Evolutionary conservation across 1,140 invertebrate species (phyloP), one percentile per base, ranked within the genome.

Genomic region (Rhagoletis zephyria): DNA sequence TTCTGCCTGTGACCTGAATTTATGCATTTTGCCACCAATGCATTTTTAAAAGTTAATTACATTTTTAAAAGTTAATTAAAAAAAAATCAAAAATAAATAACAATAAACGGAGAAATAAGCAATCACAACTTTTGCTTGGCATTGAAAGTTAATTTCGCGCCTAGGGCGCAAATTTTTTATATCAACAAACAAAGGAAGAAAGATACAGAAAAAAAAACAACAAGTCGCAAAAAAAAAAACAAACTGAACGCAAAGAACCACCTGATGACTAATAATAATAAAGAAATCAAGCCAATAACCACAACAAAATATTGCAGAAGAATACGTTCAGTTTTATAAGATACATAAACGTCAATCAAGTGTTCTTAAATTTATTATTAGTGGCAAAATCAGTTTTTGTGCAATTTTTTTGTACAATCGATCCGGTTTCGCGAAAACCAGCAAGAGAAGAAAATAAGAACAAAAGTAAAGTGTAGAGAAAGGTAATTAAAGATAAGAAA

Each of bases 21-120:
- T 56, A 9, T 63, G 9, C 61, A 63, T 16, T 63, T 67, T 30
- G 30, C 64, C n/a, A 5, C 4, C 64, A 30, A 67, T 67, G 6
- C 6, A 19, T 5, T 30, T 30, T 30, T 30, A 19, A 7, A 14
- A 9, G 3, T 77, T n/a, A 4, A 0, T n/a, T n/a, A 30, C 0
- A 19, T 5, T 30, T 30, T 30, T 30, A 19, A 7, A 14, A 9
- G 3, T 77, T n/a, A 4, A 0, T n/a, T n/a, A 30, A 9, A 3
- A 74, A 30, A 81, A 19, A 59, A 81, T 74, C 10, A 77, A 77
- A 74, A 14, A 74, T 48, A 74, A 12, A 74, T 16, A 14, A 74
- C 14, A 74, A 1, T 42, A 67, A 67, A 67, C 19, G 5, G 7
- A 67, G 40, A 67, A 67, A 42, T 19, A 1, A 65, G 5, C 51